phyloP scores from a whole-genome alignment of 2,888 invertebrate genomes.

The Biston betularia region DNA sequence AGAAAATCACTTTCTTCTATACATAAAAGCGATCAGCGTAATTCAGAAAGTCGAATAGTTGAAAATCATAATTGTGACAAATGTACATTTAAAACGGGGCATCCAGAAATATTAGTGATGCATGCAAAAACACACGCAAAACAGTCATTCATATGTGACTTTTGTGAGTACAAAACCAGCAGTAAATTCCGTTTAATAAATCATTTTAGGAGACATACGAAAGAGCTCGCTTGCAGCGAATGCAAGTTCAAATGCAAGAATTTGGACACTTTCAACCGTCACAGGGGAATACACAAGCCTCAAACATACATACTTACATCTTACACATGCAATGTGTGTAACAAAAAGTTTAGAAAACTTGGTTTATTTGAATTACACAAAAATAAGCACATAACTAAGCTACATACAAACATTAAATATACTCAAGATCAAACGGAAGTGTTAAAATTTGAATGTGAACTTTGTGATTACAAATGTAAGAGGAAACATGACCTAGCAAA shows the following conservation, averaged over 20 bases:
- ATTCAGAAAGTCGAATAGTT: not conserved
- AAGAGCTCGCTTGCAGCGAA: not conserved
- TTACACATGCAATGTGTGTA: not conserved
- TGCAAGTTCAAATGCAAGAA: slow-evolving; percentile 3
- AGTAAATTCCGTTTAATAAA: not conserved
- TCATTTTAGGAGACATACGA: not conserved
- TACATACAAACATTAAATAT: not conserved
- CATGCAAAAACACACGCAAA: not conserved
- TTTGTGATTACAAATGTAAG: slow-evolving; percentile 1
- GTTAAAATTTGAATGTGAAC: not conserved
- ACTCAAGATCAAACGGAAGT: not conserved
- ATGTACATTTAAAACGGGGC: not conserved
- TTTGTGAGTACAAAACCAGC: not conserved
- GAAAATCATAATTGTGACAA: not conserved
- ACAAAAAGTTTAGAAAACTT: not conserved
- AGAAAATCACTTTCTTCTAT: not conserved
- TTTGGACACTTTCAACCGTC: not conserved
- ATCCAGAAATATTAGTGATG: not conserved
- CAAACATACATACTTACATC: not conserved
- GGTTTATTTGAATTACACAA: not conserved
- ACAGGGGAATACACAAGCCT: not conserved
- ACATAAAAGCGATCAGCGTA: not conserved
- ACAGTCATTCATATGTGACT: not conserved
- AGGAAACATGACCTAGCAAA: not conserved
- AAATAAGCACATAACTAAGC: not conserved